These are phyloP conservation scores for Torymus texanus DNA, from an alignment of 2,888 invertebrate genomes.

Conservation along the genomic window DNA sequence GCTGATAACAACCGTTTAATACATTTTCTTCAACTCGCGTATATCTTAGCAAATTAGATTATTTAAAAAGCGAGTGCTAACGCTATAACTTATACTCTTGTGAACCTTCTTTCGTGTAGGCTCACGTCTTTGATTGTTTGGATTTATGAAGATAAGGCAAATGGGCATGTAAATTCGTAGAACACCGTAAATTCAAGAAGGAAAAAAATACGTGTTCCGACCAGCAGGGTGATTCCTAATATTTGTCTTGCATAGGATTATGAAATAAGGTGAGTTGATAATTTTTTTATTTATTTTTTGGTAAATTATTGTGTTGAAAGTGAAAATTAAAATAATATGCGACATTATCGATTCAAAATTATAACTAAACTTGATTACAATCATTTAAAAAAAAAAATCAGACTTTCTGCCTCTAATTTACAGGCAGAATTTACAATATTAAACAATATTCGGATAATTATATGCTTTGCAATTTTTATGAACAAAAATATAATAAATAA, in stretches of 20 bases:
- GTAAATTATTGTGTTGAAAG: too few species aligned
- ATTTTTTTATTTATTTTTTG: too few species aligned
- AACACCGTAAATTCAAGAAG: neutral
- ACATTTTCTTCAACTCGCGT: conserved; percentile 17
- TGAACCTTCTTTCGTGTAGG: neutral
- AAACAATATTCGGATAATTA: too few species aligned
- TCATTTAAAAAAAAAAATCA: too few species aligned
- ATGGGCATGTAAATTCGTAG: neutral
- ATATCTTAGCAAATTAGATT: conserved; percentile 3
- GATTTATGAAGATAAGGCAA: conserved; percentile 1
- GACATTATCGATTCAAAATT: too few species aligned
- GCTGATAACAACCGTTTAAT: conserved; percentile 14
- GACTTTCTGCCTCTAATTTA: too few species aligned
- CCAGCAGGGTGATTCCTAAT: neutral
- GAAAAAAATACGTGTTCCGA: neutral
- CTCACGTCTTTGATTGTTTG: conserved; percentile 6
- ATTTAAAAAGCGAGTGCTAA: neutral
- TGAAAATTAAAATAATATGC: too few species aligned
- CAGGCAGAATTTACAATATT: too few species aligned
- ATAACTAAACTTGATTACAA: too few species aligned
- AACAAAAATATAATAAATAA: too few species aligned
- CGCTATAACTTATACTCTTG: conserved; percentile 1
- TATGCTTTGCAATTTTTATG: too few species aligned
- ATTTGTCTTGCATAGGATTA: conserved; percentile 3
- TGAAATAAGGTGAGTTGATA: conserved; percentile 29